phyloP scores from a whole-genome alignment of 64 coral and sea anemone species.

The Platygyra sinensis region DNA sequence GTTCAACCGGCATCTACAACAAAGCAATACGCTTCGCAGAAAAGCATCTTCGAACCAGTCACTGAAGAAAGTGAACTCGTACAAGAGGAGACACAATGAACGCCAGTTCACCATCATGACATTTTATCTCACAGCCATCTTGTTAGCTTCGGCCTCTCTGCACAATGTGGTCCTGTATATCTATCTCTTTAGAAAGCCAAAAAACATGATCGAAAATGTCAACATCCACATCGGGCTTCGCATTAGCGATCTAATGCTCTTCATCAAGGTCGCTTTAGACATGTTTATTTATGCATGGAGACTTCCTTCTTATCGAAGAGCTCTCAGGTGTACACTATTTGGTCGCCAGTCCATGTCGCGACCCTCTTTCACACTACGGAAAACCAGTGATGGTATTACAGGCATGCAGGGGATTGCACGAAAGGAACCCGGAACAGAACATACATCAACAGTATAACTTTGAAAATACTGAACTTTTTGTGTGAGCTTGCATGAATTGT shows the following conservation, averaged over 20 bases:
- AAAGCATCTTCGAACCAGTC: neutral
- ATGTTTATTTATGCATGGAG: conserved; percentile 73
- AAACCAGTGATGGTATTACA: neutral
- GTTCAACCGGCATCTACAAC: conserved; percentile 44
- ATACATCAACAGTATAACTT: neutral
- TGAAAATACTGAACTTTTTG: too few relatives aligned
- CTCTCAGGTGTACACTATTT: conserved; percentile 38
- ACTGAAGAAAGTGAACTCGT: neutral
- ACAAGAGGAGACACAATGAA: conserved; percentile 40
- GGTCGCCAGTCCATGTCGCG: neutral
- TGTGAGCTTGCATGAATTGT: too few relatives aligned
- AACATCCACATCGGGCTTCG: conserved; percentile 53
- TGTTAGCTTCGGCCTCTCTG: conserved; percentile 44
- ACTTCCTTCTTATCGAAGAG: conserved; percentile 54
- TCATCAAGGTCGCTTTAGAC: conserved; percentile 59
- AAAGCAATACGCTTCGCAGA: conserved; percentile 1
- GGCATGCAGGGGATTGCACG: neutral
- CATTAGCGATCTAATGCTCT: conserved; percentile 60
- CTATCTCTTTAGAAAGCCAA: conserved; percentile 19
- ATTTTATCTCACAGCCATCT: conserved; percentile 58
- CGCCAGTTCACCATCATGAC: conserved; percentile 66
- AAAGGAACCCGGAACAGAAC: neutral
- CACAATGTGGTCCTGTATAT: conserved; percentile 53
- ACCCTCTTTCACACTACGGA: neutral
- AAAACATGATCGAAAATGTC: neutral